Conservation (phyloP, 2,113 vertebrate genomes). For the Anser cygnoides region DNA sequence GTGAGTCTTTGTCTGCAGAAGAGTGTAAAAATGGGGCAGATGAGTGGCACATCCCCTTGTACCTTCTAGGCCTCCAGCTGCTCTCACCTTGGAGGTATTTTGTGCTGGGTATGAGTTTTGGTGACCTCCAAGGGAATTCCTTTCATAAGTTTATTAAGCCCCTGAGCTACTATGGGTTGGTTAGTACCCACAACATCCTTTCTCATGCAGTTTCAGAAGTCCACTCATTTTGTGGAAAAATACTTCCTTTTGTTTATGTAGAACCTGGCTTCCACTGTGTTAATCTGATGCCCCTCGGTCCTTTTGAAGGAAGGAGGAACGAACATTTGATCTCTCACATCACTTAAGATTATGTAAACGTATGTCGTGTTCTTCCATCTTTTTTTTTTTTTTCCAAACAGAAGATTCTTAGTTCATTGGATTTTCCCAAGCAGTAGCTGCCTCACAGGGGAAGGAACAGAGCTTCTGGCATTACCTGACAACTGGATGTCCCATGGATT, state of each 20-base stretch:
- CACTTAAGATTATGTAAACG: background rate
- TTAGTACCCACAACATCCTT: background rate
- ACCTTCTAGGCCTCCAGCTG: background rate
- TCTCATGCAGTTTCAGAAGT: background rate
- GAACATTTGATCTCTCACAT: background rate
- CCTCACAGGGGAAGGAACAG: background rate
- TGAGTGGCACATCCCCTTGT: background rate
- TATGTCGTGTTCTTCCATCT: background rate
- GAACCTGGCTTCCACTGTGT: background rate
- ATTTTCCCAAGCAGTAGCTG: background rate
- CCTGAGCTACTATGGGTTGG: background rate
- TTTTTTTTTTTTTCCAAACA: background rate
- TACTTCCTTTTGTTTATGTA: background rate
- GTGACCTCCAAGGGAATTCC: background rate
- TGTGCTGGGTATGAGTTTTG: background rate
- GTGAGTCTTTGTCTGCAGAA: background rate
- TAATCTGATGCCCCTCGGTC: background rate
- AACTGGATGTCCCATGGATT: background rate
- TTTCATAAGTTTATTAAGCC: background rate
- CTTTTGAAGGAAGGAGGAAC: background rate
- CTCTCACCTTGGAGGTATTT: background rate
- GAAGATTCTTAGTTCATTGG: background rate
- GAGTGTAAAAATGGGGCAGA: background rate
- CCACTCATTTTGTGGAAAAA: background rate
- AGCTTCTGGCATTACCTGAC: background rate